Evolutionary conservation across 2,113 vertebrate genomes (phyloP).

Genomic region (Pipa parva): DNA sequence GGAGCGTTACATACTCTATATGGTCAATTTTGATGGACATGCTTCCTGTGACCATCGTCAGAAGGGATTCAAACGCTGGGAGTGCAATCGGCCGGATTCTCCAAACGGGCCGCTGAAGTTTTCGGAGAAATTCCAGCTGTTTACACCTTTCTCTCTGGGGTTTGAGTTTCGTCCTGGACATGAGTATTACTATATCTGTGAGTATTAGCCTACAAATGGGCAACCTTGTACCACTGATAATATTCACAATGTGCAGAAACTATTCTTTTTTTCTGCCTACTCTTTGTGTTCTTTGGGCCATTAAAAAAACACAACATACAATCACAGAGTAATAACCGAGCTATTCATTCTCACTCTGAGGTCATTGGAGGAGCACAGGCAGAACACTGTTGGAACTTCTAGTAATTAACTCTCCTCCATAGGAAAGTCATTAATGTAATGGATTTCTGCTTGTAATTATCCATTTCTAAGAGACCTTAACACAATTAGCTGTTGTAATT

Average conservation of each 20-base stretch:
- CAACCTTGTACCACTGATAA: neutral
- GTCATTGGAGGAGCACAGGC: neutral
- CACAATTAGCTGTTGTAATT: conserved; percentile 13
- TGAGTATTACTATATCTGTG: conserved; percentile 94
- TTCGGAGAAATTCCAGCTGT: conserved; percentile 96
- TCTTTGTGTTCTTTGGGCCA: neutral
- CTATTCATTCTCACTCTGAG: neutral
- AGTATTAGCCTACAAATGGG: conserved; percentile 53
- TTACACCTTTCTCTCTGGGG: conserved; percentile 93
- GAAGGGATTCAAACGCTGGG: conserved; percentile 93
- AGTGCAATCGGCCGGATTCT: conserved; percentile 85
- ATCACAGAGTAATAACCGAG: neutral
- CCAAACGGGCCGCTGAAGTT: conserved; percentile 87
- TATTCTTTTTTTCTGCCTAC: neutral
- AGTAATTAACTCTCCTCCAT: conserved; percentile 20
- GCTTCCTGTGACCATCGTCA: conserved; percentile 82
- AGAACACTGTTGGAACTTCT: neutral
- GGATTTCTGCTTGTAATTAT: conserved; percentile 18
- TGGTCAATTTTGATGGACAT: conserved; percentile 90
- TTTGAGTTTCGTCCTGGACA: conserved; percentile 93
- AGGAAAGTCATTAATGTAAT: conserved; percentile 20
- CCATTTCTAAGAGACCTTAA: neutral
- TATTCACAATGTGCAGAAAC: neutral
- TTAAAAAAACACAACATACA: neutral
- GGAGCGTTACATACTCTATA: conserved; percentile 89